These are phyloP conservation scores for Philhelius pedissequus DNA, from an alignment of 2,888 invertebrate species.

Conservation along the genomic window DNA sequence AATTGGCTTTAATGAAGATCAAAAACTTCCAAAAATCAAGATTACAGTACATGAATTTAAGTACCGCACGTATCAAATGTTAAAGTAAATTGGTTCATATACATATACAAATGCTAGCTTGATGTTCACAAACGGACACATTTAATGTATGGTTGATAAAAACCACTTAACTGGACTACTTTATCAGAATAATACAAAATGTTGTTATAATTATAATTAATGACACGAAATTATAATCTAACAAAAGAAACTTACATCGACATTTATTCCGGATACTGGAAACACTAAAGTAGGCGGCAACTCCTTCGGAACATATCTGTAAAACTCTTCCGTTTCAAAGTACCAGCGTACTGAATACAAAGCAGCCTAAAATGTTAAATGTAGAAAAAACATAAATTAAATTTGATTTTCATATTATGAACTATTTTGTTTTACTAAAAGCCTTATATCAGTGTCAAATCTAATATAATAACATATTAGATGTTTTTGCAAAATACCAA, in stretches of 20 bases:
- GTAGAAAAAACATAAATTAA: neutral
- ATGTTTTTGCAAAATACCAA: neutral
- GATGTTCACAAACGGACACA: too few species aligned
- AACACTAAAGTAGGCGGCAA: conserved; percentile 81
- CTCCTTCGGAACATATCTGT: conserved; percentile 82
- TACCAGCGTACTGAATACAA: conserved; percentile 84
- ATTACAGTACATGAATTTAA: too few species aligned
- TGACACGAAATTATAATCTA: too few species aligned
- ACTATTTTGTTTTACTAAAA: neutral
- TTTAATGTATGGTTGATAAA: too few species aligned
- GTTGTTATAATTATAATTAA: too few species aligned
- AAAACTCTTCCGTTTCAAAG: conserved; percentile 82
- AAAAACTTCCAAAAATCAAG: too few species aligned
- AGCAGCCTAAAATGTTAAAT: conserved; percentile 76
- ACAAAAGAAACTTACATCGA: conserved; percentile 81
- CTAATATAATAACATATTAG: neutral
- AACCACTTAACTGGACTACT: too few species aligned
- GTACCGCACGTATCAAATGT: too few species aligned
- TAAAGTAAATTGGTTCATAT: too few species aligned
- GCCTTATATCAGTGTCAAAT: neutral
- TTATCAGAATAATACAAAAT: too few species aligned
- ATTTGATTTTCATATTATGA: neutral
- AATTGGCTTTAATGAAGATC: too few species aligned
- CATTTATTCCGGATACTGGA: conserved; percentile 81
- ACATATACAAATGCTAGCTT: too few species aligned